Percentiles rank a stretch among this genome's conserved stretches.
Evolutionary conservation across 1,140 invertebrate genomes (phyloP).

Genomic region (Neodiprion fabricii): DNA sequence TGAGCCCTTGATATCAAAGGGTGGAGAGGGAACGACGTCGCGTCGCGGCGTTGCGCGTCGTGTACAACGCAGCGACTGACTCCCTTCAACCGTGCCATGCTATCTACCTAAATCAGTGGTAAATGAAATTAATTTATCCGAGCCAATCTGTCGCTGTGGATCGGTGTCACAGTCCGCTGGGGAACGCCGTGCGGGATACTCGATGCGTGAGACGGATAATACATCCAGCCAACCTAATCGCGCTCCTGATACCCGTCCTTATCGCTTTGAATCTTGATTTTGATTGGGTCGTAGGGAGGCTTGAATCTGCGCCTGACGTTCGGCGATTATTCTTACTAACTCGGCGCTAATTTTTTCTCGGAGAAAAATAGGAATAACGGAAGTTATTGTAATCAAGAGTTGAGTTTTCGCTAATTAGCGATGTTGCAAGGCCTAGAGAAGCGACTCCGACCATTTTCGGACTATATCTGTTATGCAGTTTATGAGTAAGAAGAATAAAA

Average conservation of each 20-base stretch:
- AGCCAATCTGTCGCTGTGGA: slow-evolving; percentile 43
- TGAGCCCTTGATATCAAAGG: background rate
- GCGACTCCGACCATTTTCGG: too few species aligned
- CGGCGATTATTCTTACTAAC: background rate
- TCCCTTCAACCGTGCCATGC: background rate
- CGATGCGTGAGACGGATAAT: slow-evolving; percentile 43
- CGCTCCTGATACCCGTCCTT: background rate
- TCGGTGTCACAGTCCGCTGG: slow-evolving; percentile 35
- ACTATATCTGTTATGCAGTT: too few species aligned
- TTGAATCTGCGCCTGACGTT: background rate
- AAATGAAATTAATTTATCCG: slow-evolving; percentile 49
- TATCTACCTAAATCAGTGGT: slow-evolving; percentile 41
- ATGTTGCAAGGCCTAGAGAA: too few species aligned
- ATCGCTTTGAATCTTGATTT: background rate
- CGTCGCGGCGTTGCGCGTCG: too few species aligned
- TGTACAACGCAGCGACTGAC: too few species aligned
- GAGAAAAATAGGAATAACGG: too few species aligned
- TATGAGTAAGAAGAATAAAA: too few species aligned
- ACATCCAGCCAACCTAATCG: slow-evolving; percentile 34
- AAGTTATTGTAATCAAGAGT: too few species aligned
- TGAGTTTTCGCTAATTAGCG: too few species aligned
- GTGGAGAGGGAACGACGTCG: background rate
- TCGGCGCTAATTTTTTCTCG: too few species aligned
- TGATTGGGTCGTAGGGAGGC: background rate
- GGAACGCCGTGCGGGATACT: slow-evolving; percentile 32